Evolutionary conservation across 1,140 invertebrate species (phyloP).

Genomic region (Drosophila kurseongensis): DNA sequence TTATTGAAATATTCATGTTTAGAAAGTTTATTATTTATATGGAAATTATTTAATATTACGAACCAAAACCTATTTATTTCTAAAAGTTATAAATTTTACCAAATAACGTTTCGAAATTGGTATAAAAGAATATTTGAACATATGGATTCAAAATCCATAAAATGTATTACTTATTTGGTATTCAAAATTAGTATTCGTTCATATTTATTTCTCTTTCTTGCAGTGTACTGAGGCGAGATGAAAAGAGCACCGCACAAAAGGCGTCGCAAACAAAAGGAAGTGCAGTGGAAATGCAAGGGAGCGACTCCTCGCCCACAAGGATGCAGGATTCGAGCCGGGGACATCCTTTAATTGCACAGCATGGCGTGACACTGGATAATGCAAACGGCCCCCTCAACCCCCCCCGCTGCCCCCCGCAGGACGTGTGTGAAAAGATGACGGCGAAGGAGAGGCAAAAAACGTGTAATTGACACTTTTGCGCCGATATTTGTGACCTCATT

Average conservation of each 20-base stretch:
- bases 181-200: background rate
- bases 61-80: too few species aligned
- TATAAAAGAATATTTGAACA: background rate
- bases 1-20: too few species aligned
- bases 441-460: conserved; percentile 32
- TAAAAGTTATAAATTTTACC: too few species aligned
- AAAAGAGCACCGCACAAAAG: conserved; percentile 26
- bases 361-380: conserved; percentile 24
- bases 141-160: background rate
- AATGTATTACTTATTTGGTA: background rate
- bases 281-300: conserved; percentile 26
- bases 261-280: conserved; percentile 34
- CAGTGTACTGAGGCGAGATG: conserved; percentile 8
- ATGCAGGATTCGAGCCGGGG: conserved; percentile 7
- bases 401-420: background rate
- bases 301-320: conserved; percentile 14
- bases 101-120: background rate
- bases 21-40: too few species aligned
- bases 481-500: conserved; percentile 80
- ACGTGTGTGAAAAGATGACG: conserved; percentile 24
- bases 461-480: conserved; percentile 78
- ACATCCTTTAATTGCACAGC: conserved; percentile 58
- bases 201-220: background rate
- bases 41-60: too few species aligned
- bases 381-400: background rate